Evolutionary conservation across 30 jellyfish, hydroid and myxozoan genomes (phyloP).

Genomic region (Hydractinia echinata): DNA sequence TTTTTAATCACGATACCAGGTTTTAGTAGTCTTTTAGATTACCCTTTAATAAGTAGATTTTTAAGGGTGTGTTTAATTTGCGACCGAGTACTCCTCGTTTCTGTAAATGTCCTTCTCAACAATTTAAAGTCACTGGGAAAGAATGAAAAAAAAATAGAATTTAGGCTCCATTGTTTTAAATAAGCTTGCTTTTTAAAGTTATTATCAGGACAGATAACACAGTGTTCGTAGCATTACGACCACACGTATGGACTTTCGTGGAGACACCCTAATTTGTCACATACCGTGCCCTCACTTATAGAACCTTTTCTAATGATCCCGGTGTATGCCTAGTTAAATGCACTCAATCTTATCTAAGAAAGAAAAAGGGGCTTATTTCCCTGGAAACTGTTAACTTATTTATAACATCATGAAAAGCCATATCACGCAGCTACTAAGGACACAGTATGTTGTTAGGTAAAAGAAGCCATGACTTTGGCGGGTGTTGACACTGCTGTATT

Average conservation of each 20-base stretch:
- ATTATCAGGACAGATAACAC: background rate
- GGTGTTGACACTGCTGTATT: background rate
- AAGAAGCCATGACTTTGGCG: background rate
- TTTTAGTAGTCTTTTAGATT: too few relatives aligned
- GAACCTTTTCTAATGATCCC: background rate
- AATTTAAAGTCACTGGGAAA: background rate
- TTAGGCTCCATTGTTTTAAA: background rate
- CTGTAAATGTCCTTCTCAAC: background rate
- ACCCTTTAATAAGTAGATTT: background rate
- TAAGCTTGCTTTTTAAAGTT: background rate
- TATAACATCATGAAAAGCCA: too few relatives aligned
- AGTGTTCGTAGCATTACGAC: background rate
- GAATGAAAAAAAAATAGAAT: background rate
- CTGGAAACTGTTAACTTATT: too few relatives aligned
- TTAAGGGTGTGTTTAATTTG: too few relatives aligned
- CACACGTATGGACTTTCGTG: background rate
- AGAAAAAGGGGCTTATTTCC: too few relatives aligned
- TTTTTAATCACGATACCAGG: background rate
- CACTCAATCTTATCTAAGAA: too few relatives aligned
- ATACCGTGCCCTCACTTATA: background rate
- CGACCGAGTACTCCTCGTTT: background rate
- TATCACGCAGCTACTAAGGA: conserved; percentile 4
- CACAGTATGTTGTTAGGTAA: background rate
- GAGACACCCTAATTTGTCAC: background rate
- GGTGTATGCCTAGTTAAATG: background rate